Percentiles rank a stretch among this genome's conserved stretches.
Evolutionary conservation across 2,113 vertebrate genomes (phyloP).

Genomic region (Urocitellus parryii): DNA sequence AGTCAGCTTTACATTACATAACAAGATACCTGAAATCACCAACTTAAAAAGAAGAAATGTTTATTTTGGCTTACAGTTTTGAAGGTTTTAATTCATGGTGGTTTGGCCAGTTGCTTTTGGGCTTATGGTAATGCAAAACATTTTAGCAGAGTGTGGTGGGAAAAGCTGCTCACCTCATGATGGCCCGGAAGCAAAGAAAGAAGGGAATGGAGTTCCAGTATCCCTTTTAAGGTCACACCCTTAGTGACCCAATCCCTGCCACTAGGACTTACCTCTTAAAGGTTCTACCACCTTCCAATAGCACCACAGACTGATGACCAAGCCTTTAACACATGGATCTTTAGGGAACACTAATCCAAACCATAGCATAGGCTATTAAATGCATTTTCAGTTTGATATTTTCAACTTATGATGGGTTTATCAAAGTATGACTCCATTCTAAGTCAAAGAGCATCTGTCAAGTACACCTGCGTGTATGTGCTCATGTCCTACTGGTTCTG

Average conservation of each 20-base stretch:
- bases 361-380: not conserved
- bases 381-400: not conserved
- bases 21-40: not conserved
- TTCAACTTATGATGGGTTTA: not conserved
- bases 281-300: not conserved
- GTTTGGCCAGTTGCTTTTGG: not conserved
- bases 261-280: not conserved
- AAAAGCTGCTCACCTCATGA: not conserved
- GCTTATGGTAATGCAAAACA: not conserved
- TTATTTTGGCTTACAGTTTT: constrained; percentile 25
- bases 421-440: not conserved
- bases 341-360: not conserved
- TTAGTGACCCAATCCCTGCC: not conserved
- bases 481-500: not conserved
- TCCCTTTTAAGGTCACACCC: not conserved
- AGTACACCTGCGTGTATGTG: not conserved
- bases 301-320: not conserved
- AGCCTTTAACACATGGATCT: not conserved
- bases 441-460: not conserved
- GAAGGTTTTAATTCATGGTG: not conserved
- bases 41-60: not conserved
- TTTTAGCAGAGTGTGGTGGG: not conserved
- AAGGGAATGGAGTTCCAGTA: no score
- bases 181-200: not conserved
- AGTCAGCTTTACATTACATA: not conserved